A percentile compares a stretch with the other conserved stretches of the same genome.
phyloP scores from a whole-genome alignment of 2,888 invertebrate genomes.

The Pimpla rufipes region DNA sequence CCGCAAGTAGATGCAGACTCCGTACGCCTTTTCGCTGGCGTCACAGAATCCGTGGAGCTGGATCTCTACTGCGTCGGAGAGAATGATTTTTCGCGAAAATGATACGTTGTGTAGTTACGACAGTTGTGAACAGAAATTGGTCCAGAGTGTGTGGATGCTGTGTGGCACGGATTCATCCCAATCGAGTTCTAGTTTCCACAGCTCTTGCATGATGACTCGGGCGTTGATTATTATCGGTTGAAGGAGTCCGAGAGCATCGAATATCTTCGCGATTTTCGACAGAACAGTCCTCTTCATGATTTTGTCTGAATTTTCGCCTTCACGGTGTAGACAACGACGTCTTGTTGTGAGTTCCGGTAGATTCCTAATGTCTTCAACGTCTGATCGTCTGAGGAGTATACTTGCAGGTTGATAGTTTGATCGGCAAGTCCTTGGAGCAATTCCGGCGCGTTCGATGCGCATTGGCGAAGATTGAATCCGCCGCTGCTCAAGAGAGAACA shows the following conservation, averaged over 20 bases:
- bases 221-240: conserved; percentile 46
- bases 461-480: conserved; percentile 68
- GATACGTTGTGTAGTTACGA: conserved; percentile 13
- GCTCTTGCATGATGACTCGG: conserved; percentile 46
- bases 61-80: not conserved
- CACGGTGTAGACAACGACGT: conserved; percentile 58
- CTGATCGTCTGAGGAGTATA: conserved; percentile 21
- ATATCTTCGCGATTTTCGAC: conserved; percentile 43
- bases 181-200: conserved; percentile 45
- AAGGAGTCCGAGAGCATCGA: conserved; percentile 49
- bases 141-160: conserved; percentile 45
- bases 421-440: conserved; percentile 51
- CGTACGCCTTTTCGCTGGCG: conserved; percentile 72
- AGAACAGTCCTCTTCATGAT: conserved; percentile 53
- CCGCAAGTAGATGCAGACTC: conserved; percentile 71
- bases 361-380: conserved; percentile 58
- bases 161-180: conserved; percentile 64
- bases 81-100: conserved; percentile 24
- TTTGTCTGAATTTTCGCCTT: conserved; percentile 1
- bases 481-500: conserved; percentile 47
- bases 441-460: conserved; percentile 60
- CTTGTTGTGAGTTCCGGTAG: conserved; percentile 52
- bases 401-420: conserved; percentile 26
- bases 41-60: conserved; percentile 73
- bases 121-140: conserved; percentile 32